phyloP scores from a whole-genome alignment of 2,888 invertebrate genomes.

The Aspidapion aeneum region DNA sequence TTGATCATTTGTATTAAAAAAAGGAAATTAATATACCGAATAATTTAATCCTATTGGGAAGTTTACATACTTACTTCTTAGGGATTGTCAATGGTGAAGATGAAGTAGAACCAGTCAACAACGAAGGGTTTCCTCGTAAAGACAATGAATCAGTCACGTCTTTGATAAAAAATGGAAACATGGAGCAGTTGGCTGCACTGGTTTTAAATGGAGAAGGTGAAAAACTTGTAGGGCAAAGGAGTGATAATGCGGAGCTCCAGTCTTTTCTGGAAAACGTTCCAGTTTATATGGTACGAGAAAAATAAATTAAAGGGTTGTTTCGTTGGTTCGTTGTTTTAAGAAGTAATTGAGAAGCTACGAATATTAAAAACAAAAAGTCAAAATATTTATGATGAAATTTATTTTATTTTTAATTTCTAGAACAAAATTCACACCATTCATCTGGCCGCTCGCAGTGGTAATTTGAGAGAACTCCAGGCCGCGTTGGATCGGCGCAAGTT shows the following conservation, averaged over 20 bases:
- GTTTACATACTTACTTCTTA: too few relatives aligned
- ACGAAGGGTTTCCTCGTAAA: constrained; percentile 50
- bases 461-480: constrained; percentile 78
- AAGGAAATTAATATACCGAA: too few relatives aligned
- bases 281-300: constrained; percentile 68
- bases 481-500: constrained; percentile 87
- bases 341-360: too few relatives aligned
- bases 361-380: too few relatives aligned
- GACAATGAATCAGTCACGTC: constrained; percentile 61
- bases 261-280: constrained; percentile 86
- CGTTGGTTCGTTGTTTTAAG: too few relatives aligned
- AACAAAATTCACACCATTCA: constrained; percentile 89
- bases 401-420: constrained; percentile 50
- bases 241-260: constrained; percentile 75
- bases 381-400: too few relatives aligned
- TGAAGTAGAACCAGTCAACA: constrained; percentile 48
- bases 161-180: constrained; percentile 70
- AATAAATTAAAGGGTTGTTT: too few relatives aligned
- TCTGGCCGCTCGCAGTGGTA: constrained; percentile 79
- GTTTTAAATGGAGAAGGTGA: constrained; percentile 87
- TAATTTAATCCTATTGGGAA: too few relatives aligned
- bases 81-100: constrained; percentile 45
- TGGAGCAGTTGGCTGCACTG: constrained; percentile 86
- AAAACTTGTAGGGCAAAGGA: constrained; percentile 65
- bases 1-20: too few relatives aligned